Evolutionary conservation across 1,140 invertebrate genomes (phyloP), one percentile per base, ranked within the genome.

Genomic region (Diploscapter pachys): DNA sequence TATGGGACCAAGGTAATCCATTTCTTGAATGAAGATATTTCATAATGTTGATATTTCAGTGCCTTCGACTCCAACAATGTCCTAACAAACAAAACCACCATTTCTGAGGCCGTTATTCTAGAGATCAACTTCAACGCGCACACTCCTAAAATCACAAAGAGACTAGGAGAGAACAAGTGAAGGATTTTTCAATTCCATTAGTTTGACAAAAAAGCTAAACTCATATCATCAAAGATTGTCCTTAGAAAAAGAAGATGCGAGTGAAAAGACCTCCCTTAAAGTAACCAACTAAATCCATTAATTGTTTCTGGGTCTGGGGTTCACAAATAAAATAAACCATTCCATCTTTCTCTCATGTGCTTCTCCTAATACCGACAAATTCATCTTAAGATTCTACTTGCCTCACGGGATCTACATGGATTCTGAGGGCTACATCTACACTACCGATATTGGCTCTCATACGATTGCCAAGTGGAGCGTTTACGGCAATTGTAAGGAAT

Each of bases 391-490:
- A 70, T 97, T 96, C 88, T 95, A 92, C 83, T 88, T 97, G 85
- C 95, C 95, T 0, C 95, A 98, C 87, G 94, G 94, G 5, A 89
- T 97, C 51, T 93, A 92, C 55, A 89, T 96, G 48, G 94, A 96
- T 85, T 85, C 87, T 9, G 85, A 90, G 56, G 90, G 91, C 65
- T 95, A 95, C 88, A 62, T 90, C 57, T 94, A 92, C 91, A 83
- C 95, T 9, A 97, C 95, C 0, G 95, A 97, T 88, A 92, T 93
- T 2, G 95, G 92, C 2, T 86, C 95, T 72, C 95, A 98, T 87
- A 95, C 97, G 87, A 93, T 96, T 72, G 69, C 77, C 11, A 84
- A 85, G 65, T 83, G 78, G 75, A 69, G 68, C 57, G 51, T 75
- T 5, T 55, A 54, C 4, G 57, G 63, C 49, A 65, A 68, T 67